Evolutionary conservation across 2,888 invertebrate species (phyloP).

Genomic region (Trachelus stipa): DNA sequence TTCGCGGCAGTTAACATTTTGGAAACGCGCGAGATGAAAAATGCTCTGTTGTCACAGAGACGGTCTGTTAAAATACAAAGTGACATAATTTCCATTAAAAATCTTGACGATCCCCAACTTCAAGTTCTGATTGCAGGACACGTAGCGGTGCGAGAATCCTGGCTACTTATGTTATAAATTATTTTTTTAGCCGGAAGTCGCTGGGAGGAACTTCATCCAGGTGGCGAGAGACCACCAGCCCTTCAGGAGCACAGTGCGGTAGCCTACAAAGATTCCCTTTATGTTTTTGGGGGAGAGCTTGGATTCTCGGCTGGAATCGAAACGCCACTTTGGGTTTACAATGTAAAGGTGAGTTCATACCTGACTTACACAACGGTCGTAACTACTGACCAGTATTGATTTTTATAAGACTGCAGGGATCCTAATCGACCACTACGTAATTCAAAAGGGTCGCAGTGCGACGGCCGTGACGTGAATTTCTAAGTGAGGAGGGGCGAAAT

Average conservation of each 20-base stretch:
- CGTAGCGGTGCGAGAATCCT: too few species aligned
- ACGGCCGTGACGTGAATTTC: neutral
- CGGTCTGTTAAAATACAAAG: too few species aligned
- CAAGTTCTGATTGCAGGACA: too few species aligned
- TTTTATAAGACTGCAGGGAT: neutral
- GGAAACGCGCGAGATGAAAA: too few species aligned
- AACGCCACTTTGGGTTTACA: slow-evolving; percentile 88
- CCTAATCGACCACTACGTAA: neutral
- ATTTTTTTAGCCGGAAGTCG: slow-evolving; percentile 73
- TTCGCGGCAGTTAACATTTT: too few species aligned
- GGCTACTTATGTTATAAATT: neutral
- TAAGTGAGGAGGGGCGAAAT: neutral
- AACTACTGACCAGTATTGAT: neutral
- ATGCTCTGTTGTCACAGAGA: too few species aligned
- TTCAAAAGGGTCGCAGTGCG: neutral
- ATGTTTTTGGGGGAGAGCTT: slow-evolving; percentile 90
- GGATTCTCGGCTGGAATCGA: slow-evolving; percentile 81
- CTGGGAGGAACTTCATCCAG: slow-evolving; percentile 81
- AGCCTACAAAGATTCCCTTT: slow-evolving; percentile 79
- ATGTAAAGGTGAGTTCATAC: slow-evolving; percentile 72
- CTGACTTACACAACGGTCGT: neutral
- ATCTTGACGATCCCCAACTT: too few species aligned
- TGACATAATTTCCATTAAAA: too few species aligned
- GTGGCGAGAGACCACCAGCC: slow-evolving; percentile 80
- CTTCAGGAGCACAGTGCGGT: slow-evolving; percentile 89